These are phyloP conservation scores for Dendronephthya gigantea DNA, from an alignment of 64 coral and sea anemone genomes.

Conservation along the genomic window DNA sequence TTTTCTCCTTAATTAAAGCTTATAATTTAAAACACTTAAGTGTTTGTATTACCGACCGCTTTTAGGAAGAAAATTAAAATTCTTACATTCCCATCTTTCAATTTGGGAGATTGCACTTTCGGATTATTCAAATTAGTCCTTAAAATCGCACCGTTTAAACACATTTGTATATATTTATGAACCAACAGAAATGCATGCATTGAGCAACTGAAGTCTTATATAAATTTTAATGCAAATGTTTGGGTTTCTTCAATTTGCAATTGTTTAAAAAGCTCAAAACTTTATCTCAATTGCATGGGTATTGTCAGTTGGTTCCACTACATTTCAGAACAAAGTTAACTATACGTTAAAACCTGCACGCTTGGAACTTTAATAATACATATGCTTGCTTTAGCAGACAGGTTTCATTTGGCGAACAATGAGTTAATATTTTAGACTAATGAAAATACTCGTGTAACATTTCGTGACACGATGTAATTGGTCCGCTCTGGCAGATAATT, in stretches of 20 bases:
- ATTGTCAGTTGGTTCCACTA: neutral
- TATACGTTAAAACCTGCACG: neutral
- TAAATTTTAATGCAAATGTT: neutral
- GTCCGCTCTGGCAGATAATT: neutral
- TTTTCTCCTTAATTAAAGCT: neutral
- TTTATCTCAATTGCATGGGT: neutral
- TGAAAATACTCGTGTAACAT: neutral
- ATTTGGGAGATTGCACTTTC: neutral
- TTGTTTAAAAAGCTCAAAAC: neutral
- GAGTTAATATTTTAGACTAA: neutral
- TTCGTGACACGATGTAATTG: neutral
- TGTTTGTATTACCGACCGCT: too few relatives aligned
- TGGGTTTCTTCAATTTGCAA: neutral
- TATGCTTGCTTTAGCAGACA: neutral
- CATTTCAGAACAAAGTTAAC: neutral
- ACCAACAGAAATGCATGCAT: too few relatives aligned
- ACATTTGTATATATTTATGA: neutral
- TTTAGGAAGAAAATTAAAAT: neutral
- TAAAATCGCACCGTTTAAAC: neutral
- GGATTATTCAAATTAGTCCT: neutral
- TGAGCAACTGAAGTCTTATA: too few relatives aligned
- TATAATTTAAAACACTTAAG: neutral
- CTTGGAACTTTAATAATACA: neutral
- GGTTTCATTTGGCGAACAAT: neutral
- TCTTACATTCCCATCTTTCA: neutral